Evolutionary conservation across 2,797 vertebrate genomes (phyloP), one percentile per base, ranked within the genome.

Genomic region (Thalassophryne amazonica): DNA sequence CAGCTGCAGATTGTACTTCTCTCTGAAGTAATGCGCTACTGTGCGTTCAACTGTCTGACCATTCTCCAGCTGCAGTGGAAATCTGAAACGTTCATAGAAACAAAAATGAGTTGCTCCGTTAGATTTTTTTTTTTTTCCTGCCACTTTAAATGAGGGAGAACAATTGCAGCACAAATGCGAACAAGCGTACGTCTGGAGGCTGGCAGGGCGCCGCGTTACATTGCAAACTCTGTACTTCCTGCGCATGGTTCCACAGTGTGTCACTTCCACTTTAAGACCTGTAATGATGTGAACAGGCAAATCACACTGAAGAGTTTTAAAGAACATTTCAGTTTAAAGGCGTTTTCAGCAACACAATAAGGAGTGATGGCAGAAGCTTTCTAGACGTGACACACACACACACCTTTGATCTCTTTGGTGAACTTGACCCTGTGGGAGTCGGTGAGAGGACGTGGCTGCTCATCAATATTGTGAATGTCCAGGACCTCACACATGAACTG

Each of bases 391-490:
- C 5, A 3, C 80, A 81, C 10, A 16, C n/a, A n/a, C n/a, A 84
- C 60, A 95, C 97, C 97, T 94, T 95, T 99, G 89, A 99, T 99
- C 93, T 99, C 97, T 93, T 99, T 99, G 92, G 97, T 99, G 92
- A 99, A 99, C 89, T 98, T 98, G 89, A 99, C 97, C 76, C 97
- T 89, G 87, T 99, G 97, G 78, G 97, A 98, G 89, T 99, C 97
- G 16, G 97, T 96, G 76, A 99, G 92, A 45, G 96, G 95, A 53
- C 95, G 92, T 2, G 96, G 97, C 80, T 99, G 97, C 78, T 99
- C 97, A 54, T 99, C 96, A 41, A 98, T 98, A 87, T 98, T 98
- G 88, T 98, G 96, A 79, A 99, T 98, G 88, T 98, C 97, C 83
- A 99, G 92, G 75, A 99, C 95, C 88, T 99, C 97, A 83, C 97